Evolutionary conservation across 2,797 vertebrate genomes (phyloP).

Genomic region (Sebastes diaconus): DNA sequence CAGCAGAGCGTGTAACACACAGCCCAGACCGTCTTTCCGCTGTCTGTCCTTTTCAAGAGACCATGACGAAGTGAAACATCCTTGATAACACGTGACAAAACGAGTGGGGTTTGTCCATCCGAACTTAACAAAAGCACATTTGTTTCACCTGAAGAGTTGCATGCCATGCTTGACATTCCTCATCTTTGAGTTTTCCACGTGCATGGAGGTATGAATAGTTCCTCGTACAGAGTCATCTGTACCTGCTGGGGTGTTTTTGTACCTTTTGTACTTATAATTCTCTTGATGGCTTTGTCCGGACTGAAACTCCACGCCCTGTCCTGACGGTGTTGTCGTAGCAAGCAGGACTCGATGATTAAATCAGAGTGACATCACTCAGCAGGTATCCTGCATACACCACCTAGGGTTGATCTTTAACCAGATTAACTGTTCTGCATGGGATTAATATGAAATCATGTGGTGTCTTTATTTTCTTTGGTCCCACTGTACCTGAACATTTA

Average conservation of each 20-base stretch:
- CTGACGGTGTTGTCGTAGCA: slow-evolving; percentile 42
- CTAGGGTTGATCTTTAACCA: background rate
- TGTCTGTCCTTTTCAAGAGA: background rate
- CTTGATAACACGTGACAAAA: background rate
- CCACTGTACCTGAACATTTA: background rate
- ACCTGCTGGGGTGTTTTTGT: background rate
- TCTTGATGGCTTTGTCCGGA: slow-evolving; percentile 5
- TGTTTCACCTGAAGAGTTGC: slow-evolving; percentile 28
- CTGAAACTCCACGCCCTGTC: slow-evolving; percentile 62
- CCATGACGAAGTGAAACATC: background rate
- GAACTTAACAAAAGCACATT: slow-evolving; percentile 21
- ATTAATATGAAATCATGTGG: background rate
- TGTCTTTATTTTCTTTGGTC: slow-evolving; percentile 3
- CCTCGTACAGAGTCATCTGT: background rate
- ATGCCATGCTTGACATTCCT: slow-evolving; percentile 18
- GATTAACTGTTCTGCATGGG: background rate
- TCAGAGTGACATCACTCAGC: slow-evolving; percentile 34
- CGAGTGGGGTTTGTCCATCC: background rate
- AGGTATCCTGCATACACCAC: slow-evolving; percentile 8
- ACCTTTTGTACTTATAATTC: background rate
- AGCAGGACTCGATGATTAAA: background rate
- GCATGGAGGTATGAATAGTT: background rate
- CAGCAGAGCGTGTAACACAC: background rate
- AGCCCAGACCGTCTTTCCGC: background rate
- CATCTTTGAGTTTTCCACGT: background rate